Base-by-base conservation (phyloP, 2,797 vertebrate genomes). In the Catamblyrhynchus diadema region DNA sequence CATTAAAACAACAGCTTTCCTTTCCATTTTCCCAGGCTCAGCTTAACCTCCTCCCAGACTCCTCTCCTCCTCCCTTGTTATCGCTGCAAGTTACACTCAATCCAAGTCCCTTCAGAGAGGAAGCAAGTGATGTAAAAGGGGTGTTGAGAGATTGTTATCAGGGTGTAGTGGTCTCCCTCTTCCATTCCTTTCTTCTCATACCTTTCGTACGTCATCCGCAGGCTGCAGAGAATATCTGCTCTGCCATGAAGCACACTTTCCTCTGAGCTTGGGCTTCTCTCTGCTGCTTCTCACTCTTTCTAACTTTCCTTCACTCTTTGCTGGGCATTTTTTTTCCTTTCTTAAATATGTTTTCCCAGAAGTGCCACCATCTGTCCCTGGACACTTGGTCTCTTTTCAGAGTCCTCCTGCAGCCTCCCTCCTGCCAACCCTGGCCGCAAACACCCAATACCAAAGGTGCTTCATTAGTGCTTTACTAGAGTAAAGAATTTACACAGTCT, bases 1-100 rank as follows among this genome's bases (percentile, higher is more conserved):
- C 22, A 47, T 74, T 74, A 32, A 78, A 86, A 21, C 45, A 78
- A 21, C 74, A 83, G 23, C 10, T 88, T 81, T 91, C 28, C 32
- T 92, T n/a, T 20, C 12, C 4, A 4, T 62, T 90, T 96, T 92
- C 82, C 73, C 89, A 90, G 73, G 66, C 61, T 93, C 61, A 41
- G 25, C 32, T 71, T 94, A 88, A 88, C 75, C 35, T 83, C 13
- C 37, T 84, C 7, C 23, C 54, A 54, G 75, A 42, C 20, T 80
- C 11, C 9, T 80, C 19, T 72, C 47, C 30, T 60, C 33, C 61
- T 93, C 57, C 21, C 53, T 88, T 71, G 27, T 86, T 96, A 74
- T 67, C 59, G 24, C 41, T 64, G 37, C 50, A 79, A 78, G 79
- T 86, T 94, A 15, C 4, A 14, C 15, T 65, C 35, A 17, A n/a